These are phyloP conservation scores for Akabosia matsudoensis DNA, from an alignment of 1,140 invertebrate species.

Conservation along the genomic window DNA sequence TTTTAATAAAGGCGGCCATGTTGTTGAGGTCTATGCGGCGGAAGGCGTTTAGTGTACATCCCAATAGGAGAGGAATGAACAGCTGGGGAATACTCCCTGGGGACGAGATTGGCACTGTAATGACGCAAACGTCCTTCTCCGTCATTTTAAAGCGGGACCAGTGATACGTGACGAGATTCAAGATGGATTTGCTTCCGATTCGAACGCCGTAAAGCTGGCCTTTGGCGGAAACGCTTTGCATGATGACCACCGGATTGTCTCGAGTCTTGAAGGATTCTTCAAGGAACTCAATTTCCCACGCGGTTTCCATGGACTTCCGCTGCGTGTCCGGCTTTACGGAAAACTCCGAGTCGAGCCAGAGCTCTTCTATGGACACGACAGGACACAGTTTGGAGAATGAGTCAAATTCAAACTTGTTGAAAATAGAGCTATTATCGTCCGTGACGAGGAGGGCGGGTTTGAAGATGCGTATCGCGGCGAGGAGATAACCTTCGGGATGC, in stretches of 20 bases:
- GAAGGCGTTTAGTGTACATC: conserved; percentile 27
- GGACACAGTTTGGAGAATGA: conserved; percentile 5
- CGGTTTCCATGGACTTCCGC: background rate
- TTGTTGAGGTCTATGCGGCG: background rate
- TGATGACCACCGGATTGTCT: background rate
- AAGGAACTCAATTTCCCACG: background rate
- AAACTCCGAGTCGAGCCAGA: conserved; percentile 19
- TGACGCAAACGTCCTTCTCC: background rate
- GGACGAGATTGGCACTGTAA: background rate
- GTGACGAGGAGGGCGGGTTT: conserved; percentile 23
- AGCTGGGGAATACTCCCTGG: conserved; percentile 25
- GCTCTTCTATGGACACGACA: conserved; percentile 26
- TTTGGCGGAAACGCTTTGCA: conserved; percentile 51
- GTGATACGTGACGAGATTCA: conserved; percentile 78
- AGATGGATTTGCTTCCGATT: conserved; percentile 69
- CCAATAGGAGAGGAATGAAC: conserved; percentile 29
- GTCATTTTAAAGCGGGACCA: conserved; percentile 65
- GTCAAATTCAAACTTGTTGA: conserved; percentile 45
- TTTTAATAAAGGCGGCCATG: background rate
- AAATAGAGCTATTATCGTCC: conserved; percentile 38
- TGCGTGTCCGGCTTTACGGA: background rate
- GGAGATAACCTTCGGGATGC: conserved; percentile 68
- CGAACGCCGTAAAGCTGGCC: conserved; percentile 57
- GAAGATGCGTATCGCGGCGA: background rate
- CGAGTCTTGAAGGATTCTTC: background rate